Conservation (phyloP, 2,888 invertebrate species). For the Hyppa rectilinea region DNA sequence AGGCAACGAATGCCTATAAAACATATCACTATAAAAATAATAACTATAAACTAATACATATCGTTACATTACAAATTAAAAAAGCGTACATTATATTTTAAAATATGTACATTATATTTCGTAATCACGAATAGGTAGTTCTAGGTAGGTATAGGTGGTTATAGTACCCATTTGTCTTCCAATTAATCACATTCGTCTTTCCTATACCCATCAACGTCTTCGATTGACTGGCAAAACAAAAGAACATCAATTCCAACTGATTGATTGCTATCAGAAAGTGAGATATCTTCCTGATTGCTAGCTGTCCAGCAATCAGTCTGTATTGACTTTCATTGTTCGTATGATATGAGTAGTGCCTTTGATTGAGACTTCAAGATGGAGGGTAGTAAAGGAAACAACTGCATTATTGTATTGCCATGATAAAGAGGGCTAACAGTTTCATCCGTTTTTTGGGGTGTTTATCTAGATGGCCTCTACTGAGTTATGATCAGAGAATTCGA, state of each 20-base stretch:
- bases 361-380: conserved; percentile 37
- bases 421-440: no score
- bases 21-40: no score
- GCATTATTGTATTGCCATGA: conserved; percentile 37
- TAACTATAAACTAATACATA: no score
- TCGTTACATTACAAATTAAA: no score
- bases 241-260: conserved; percentile 39
- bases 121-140: no score
- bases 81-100: no score
- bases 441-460: not conserved
- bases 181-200: conserved; percentile 10
- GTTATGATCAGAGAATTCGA: not conserved
- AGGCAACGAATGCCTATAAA: no score
- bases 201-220: conserved; percentile 12
- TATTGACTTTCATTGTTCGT: conserved; percentile 41
- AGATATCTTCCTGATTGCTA: conserved; percentile 45
- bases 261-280: conserved; percentile 45
- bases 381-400: conserved; percentile 25
- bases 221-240: conserved; percentile 22
- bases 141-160: no score
- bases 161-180: not conserved
- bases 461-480: not conserved
- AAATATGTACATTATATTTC: no score
- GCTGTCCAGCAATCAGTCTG: conserved; percentile 36
- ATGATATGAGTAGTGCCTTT: conserved; percentile 32